Evolutionary conservation across 2,113 vertebrate genomes (phyloP), one percentile per base, ranked within the genome.

Genomic region (Tilapia sparmanii): DNA sequence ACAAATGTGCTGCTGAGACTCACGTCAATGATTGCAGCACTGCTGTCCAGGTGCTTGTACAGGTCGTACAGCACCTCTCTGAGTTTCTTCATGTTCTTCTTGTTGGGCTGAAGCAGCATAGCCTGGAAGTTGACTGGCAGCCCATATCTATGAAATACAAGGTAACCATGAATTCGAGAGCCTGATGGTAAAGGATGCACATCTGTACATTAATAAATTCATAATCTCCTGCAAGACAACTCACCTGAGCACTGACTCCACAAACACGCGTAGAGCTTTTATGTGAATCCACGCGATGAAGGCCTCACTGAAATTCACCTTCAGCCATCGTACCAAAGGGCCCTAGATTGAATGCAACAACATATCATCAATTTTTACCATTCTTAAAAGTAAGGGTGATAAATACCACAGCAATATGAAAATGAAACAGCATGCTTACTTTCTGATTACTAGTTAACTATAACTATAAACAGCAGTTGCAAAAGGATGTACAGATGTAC

Each of bases 201-300:
- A 52, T 3, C 16, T 80, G 10, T 19, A 31, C 10, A 19, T 18
- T 50, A n/a, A n/a, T 33, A 33, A 78, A 19, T 31, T 78, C 45
- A 78, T 78, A 52, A 78, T 52, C 6, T 19, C 26, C 10, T n/a
- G 5, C 29, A 61, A 24, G 40, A 35, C 8, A 5, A 45, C 55
- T 93, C 57, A 99, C 98, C 99, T 98, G 94, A 99, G 94, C 84
- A 99, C 99, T 8, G 98, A 99, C 90, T 99, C 98, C 87, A 99
- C 98, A 94, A 99, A 99, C 89, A 99, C 98, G 84, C 98, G 93
- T 87, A 99, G 96, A 1, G 98, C 98, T 96, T 99, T 99, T 89
- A 99, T 98, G 85, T 99, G 99, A 95, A 99, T 98, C 99, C 99
- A 99, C 0, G 98, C 99, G 81, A 99, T 99, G 95, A 99, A 99